Conservation (phyloP, 2,888 invertebrate genomes). For the Himalopsyche japonica region DNA sequence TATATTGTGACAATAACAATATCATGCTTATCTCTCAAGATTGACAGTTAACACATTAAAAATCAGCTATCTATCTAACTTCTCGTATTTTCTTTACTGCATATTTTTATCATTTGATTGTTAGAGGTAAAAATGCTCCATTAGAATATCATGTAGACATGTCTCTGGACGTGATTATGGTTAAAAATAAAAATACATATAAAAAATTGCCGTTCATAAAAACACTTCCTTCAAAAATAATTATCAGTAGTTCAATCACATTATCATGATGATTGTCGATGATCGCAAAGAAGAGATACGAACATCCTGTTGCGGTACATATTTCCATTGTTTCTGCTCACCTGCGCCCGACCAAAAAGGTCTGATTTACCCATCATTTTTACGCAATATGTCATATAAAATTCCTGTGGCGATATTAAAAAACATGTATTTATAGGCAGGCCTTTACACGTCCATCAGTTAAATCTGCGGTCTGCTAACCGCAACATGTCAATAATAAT, state of each 20-base stretch:
- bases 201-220: no score
- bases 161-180: no score
- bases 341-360: background rate
- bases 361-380: background rate
- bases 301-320: background rate
- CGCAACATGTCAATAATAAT: background rate
- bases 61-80: no score
- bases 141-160: no score
- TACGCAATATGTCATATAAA: background rate
- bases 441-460: background rate
- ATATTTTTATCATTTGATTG: no score
- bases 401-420: background rate
- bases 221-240: no score
- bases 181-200: no score
- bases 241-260: background rate
- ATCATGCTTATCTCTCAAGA: no score
- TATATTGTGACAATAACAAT: no score
- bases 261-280: background rate
- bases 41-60: no score
- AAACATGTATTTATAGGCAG: background rate
- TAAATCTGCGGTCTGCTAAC: background rate
- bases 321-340: background rate
- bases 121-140: no score
- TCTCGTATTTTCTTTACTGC: no score
- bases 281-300: background rate